Evolutionary conservation across 2,888 invertebrate species (phyloP).

Genomic region (Seira sanloemensis): DNA sequence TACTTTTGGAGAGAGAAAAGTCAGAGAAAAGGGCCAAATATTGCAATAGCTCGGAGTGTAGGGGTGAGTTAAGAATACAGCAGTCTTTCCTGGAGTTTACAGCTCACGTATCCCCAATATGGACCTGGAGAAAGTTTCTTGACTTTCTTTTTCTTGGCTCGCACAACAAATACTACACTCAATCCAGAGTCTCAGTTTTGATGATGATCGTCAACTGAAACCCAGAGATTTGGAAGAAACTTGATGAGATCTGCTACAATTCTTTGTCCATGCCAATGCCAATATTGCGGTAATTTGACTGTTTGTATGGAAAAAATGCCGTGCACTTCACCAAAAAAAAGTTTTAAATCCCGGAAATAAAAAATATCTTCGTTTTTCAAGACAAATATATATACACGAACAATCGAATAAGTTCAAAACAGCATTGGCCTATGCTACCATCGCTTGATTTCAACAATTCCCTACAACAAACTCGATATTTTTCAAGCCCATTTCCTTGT

Average conservation of each 20-base stretch:
- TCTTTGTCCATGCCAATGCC: neutral
- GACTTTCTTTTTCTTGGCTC: constrained; percentile 49
- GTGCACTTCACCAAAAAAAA: constrained; percentile 20
- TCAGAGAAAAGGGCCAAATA: neutral
- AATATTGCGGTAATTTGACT: constrained; percentile 39
- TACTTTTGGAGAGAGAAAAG: neutral
- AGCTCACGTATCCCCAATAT: constrained; percentile 45
- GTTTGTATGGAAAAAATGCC: constrained; percentile 56
- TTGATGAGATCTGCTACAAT: no score
- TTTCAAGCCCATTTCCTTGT: no score
- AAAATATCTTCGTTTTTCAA: no score
- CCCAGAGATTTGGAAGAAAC: constrained; percentile 31
- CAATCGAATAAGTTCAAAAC: no score
- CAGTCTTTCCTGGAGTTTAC: constrained; percentile 8
- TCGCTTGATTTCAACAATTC: no score
- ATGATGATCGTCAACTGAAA: constrained; percentile 36
- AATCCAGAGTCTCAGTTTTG: constrained; percentile 6
- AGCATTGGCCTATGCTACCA: neutral
- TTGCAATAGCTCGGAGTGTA: constrained; percentile 38
- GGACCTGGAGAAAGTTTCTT: neutral
- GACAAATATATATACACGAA: no score
- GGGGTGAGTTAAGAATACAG: constrained; percentile 52
- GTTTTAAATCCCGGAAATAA: no score
- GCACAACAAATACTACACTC: constrained; percentile 17
- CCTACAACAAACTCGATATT: no score